These are phyloP conservation scores for Plectropomus leopardus DNA, from an alignment of 2,113 vertebrate species.

Conservation along the genomic window DNA sequence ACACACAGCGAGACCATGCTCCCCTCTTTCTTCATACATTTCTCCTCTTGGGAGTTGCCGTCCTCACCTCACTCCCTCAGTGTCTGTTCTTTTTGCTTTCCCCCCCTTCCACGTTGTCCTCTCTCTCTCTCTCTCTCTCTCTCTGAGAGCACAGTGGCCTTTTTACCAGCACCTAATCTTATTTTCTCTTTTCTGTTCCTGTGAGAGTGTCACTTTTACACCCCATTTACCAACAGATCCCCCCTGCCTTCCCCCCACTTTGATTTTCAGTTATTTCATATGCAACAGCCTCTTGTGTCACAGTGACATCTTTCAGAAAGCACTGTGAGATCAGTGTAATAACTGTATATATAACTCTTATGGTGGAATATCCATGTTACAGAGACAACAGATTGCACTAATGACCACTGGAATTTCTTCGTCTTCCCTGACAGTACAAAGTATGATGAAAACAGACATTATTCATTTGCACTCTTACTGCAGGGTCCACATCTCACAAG, in stretches of 20 bases:
- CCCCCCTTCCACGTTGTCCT: constrained; percentile 8
- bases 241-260: not conserved
- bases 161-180: constrained; percentile 41
- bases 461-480: constrained; percentile 17
- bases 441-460: constrained; percentile 16
- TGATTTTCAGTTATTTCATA: constrained; percentile 27
- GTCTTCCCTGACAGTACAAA: not conserved
- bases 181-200: constrained; percentile 37
- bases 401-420: not conserved
- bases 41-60: constrained; percentile 34
- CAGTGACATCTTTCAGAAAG: constrained; percentile 13
- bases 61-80: constrained; percentile 42
- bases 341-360: constrained; percentile 10
- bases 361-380: not conserved
- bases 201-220: constrained; percentile 28
- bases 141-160: constrained; percentile 38
- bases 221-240: constrained; percentile 40
- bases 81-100: constrained; percentile 17
- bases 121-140: constrained; percentile 26
- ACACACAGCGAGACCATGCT: constrained; percentile 42
- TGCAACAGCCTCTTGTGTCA: constrained; percentile 8
- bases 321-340: not conserved
- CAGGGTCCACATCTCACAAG: not conserved
- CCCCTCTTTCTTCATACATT: constrained; percentile 32
- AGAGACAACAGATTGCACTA: not conserved